Evolutionary conservation across 2,797 vertebrate genomes (phyloP).

Genomic region (Sus cebifrons): DNA sequence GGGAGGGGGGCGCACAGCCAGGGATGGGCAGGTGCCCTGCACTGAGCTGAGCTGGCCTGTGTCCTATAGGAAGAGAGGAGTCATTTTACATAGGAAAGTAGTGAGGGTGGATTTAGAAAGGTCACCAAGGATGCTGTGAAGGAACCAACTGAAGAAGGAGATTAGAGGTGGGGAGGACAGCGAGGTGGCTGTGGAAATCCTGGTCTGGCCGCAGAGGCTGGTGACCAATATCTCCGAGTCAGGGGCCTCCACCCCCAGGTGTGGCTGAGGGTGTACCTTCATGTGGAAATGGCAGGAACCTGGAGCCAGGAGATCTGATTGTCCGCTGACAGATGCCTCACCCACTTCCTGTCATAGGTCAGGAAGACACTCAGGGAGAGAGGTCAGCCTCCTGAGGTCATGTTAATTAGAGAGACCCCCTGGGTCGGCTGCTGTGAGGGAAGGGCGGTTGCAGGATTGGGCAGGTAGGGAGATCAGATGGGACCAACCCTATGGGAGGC

Average conservation of each 20-base stretch:
- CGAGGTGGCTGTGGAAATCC: neutral
- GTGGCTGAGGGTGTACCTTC: neutral
- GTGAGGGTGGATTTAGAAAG: neutral
- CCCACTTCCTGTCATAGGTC: neutral
- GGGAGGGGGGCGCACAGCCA: too few species aligned
- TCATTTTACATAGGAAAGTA: neutral
- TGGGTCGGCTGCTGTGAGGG: too few species aligned
- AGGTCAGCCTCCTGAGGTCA: neutral
- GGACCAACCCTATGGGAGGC: neutral
- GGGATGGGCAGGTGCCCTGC: neutral
- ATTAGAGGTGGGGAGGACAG: neutral
- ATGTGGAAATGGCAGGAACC: neutral
- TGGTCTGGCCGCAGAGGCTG: rapidly evolving
- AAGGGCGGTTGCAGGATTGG: neutral
- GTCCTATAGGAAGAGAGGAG: neutral
- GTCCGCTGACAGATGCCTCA: neutral
- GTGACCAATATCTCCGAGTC: neutral
- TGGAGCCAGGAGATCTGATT: neutral
- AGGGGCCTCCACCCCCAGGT: neutral
- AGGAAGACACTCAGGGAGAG: neutral
- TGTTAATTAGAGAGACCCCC: neutral
- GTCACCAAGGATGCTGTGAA: neutral
- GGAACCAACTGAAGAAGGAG: neutral
- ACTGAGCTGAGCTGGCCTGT: neutral
- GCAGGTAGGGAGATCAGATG: neutral